Base-by-base conservation (phyloP, 2,888 invertebrate species). In the Tillus elongatus region DNA sequence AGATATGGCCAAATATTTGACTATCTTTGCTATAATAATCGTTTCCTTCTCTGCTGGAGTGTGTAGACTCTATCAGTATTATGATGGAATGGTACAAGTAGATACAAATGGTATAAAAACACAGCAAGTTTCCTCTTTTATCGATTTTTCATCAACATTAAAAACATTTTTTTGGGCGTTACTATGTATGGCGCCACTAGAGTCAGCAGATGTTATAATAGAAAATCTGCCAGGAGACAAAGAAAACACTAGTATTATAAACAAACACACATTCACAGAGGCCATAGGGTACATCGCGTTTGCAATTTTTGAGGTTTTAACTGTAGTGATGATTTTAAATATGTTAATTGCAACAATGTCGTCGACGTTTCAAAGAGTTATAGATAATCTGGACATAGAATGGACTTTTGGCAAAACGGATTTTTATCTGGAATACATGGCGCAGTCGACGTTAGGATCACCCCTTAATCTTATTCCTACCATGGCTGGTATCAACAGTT, bases 311-410 rank as follows among this genome's bases (percentile, higher is more conserved):
- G 79, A 81, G 63, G 75, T 83, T 19, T 71, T 82, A 50, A 75
- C 76, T 37, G 80, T 82, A 38, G 74, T 83, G 46, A 75, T 84
- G 43, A 73, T 83, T 24, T 63, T 84, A 44, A 85, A 84, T 60
- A 84, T 84, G 84, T 63, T 79, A 40, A 81, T 83, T 51, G 84
- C 83, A n/a, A 82, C 82, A 12, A 82, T 84, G 81, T 77, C 82
- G 2, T 79, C 81, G 47, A 81, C 82, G 0, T 82, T 80, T 53
- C 79, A 80, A 58, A 72, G 75, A 49, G 78, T 84, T 28, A 73
- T 70, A 11, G 75, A 78, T 45, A 79, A 79, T 52, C 71, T 77
- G 30, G 77, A 79, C 47, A 74, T 77, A 2, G 84, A 84, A 53
- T 85, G 84, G 84, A 81, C 79, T 13, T 84, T 81, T 53, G 80